Conservation (phyloP, 2,888 invertebrate genomes). For the Tetranychus piercei region DNA sequence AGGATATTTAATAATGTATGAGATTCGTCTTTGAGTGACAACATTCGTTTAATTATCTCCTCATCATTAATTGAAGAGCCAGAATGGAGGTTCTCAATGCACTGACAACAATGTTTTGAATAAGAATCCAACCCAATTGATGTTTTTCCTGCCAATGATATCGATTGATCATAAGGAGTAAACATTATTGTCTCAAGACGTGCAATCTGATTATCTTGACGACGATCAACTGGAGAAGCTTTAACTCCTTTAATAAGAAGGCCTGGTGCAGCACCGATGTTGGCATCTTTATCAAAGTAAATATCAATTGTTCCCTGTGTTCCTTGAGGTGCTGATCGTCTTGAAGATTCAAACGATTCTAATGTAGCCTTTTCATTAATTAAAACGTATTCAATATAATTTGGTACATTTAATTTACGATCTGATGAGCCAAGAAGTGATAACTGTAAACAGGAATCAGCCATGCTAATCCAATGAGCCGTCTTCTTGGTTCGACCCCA, state of each 20-base stretch:
- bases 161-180: constrained; percentile 44
- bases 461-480: constrained; percentile 78
- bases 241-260: constrained; percentile 73
- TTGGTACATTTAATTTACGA: constrained; percentile 32
- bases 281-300: constrained; percentile 34
- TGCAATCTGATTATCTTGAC: constrained; percentile 47
- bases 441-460: constrained; percentile 86
- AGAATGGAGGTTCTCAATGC: neutral
- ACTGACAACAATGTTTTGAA: neutral
- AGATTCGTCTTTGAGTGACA: neutral
- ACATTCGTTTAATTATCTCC: neutral
- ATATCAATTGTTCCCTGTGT: constrained; percentile 9
- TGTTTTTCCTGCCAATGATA: neutral
- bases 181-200: constrained; percentile 69
- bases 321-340: constrained; percentile 13
- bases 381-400: constrained; percentile 29
- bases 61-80: neutral
- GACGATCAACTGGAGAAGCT: constrained; percentile 41
- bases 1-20: neutral
- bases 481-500: constrained; percentile 58
- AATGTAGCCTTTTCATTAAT: constrained; percentile 15
- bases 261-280: constrained; percentile 48
- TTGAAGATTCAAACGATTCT: constrained; percentile 15
- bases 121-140: neutral
- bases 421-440: constrained; percentile 23